These are phyloP conservation scores for Halcyon leucocephala DNA, from an alignment of 2,797 vertebrate genomes.

Conservation along the genomic window DNA sequence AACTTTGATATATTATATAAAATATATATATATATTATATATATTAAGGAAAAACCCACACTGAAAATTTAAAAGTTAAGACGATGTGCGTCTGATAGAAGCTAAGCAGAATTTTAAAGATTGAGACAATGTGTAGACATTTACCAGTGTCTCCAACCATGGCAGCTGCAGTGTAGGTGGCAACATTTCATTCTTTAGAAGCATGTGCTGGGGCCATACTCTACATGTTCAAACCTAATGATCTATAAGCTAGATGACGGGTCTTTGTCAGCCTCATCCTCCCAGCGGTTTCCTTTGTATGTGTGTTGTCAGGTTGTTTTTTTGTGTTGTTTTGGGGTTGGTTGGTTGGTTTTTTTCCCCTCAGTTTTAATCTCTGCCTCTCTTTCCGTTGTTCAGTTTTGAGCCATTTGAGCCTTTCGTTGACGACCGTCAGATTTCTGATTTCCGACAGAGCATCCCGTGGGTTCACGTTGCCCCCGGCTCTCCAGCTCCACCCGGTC, in stretches of 20 bases:
- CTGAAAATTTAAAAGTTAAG: constrained; percentile 78
- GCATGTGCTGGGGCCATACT: constrained; percentile 74
- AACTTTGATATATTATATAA: constrained; percentile 87
- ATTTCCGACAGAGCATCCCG: neutral
- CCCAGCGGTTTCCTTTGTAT: constrained; percentile 35
- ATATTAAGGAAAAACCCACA: constrained; percentile 77
- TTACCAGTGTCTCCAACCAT: constrained; percentile 71
- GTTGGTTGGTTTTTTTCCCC: neutral
- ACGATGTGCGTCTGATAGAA: constrained; percentile 73
- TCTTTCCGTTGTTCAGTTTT: constrained; percentile 22
- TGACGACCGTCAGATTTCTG: neutral
- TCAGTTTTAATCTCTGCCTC: constrained; percentile 41
- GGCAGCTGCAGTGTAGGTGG: constrained; percentile 79
- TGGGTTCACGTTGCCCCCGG: neutral
- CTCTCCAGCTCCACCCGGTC: neutral
- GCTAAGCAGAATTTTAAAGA: constrained; percentile 79
- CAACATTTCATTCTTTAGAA: constrained; percentile 75
- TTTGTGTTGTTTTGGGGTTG: neutral
- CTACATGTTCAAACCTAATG: constrained; percentile 58
- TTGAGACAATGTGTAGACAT: constrained; percentile 67
- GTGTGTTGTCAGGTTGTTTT: neutral
- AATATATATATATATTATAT: constrained; percentile 78
- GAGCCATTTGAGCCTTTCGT: constrained; percentile 66
- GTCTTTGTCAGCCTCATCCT: constrained; percentile 73
- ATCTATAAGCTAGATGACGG: constrained; percentile 76